Conservation (phyloP, 2,888 invertebrate genomes). For the Stenodema calcarata region DNA sequence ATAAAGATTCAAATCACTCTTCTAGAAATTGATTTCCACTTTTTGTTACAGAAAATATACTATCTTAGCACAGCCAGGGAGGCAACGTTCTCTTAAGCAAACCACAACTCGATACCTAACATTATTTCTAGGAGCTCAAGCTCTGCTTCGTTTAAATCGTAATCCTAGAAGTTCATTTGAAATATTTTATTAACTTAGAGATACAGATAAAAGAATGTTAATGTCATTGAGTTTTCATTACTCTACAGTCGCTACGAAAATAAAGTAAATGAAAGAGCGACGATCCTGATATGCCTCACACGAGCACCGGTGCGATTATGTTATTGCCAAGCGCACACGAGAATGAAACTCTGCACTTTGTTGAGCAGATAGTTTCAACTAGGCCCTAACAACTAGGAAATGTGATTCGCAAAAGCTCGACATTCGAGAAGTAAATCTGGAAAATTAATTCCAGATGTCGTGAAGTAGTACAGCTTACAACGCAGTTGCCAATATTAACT, state of each 20-base stretch:
- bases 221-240: neutral
- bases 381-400: slow-evolving; percentile 46
- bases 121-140: slow-evolving; percentile 1
- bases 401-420: slow-evolving; percentile 34
- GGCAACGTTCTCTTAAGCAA: slow-evolving; percentile 27
- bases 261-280: neutral
- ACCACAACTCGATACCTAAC: neutral
- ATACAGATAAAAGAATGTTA: neutral
- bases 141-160: slow-evolving; percentile 8
- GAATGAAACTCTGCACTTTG: neutral
- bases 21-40: slow-evolving; percentile 12
- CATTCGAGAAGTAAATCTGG: slow-evolving; percentile 5
- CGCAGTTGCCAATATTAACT: slow-evolving; percentile 47
- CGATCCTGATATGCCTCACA: neutral
- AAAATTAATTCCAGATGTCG: slow-evolving; percentile 13
- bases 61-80: slow-evolving; percentile 40
- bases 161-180: slow-evolving; percentile 4
- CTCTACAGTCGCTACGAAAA: neutral
- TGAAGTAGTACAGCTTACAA: slow-evolving; percentile 47
- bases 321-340: neutral
- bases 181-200: neutral
- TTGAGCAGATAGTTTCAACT: slow-evolving; percentile 25
- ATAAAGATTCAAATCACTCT: slow-evolving; percentile 3
- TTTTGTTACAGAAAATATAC: slow-evolving; percentile 46
- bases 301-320: neutral